A percentile compares a stretch with the other conserved stretches of the same genome.
Conservation (phyloP, 2,888 invertebrate genomes). For the Trimorus sp. region DNA sequence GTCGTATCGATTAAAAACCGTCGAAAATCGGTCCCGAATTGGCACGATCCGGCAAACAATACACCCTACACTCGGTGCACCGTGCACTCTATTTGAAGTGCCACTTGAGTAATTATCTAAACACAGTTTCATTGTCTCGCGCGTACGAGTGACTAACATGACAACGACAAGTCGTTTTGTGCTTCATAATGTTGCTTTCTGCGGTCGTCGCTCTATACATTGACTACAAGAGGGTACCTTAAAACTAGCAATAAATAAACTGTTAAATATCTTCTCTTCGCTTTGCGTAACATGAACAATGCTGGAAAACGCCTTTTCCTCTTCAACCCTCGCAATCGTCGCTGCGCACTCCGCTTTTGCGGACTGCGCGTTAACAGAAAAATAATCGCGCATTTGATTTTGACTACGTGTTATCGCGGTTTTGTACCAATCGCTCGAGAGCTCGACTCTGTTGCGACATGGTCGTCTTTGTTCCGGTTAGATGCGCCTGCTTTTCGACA, state of each 20-base stretch:
- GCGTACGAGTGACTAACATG: slow-evolving; percentile 69
- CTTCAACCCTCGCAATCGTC: slow-evolving; percentile 40
- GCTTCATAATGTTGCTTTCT: slow-evolving; percentile 52
- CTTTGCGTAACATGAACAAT: slow-evolving; percentile 69
- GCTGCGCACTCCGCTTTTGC: slow-evolving; percentile 63
- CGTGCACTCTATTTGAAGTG: slow-evolving; percentile 63
- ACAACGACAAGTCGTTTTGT: slow-evolving; percentile 72
- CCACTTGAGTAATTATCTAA: slow-evolving; percentile 64
- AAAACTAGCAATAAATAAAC: slow-evolving; percentile 78
- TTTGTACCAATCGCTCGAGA: slow-evolving; percentile 72
- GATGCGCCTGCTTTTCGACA: too few relatives aligned
- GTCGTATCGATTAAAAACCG: slow-evolving; percentile 8
- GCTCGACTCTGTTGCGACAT: slow-evolving; percentile 61
- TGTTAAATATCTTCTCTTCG: slow-evolving; percentile 75
- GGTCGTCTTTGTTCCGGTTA: too few relatives aligned
- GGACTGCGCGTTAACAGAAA: slow-evolving; percentile 47
- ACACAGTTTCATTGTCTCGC: slow-evolving; percentile 64
- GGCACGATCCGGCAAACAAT: slow-evolving; percentile 49
- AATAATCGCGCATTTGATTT: slow-evolving; percentile 48
- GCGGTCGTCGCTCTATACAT: slow-evolving; percentile 68
- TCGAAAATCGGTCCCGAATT: slow-evolving; percentile 54
- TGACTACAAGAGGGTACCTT: slow-evolving; percentile 75
- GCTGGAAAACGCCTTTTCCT: slow-evolving; percentile 44
- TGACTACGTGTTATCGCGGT: slow-evolving; percentile 66
- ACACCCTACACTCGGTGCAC: slow-evolving; percentile 58